These are phyloP conservation scores for Phania funesta DNA, from an alignment of 2,888 invertebrate species.

Conservation along the genomic window DNA sequence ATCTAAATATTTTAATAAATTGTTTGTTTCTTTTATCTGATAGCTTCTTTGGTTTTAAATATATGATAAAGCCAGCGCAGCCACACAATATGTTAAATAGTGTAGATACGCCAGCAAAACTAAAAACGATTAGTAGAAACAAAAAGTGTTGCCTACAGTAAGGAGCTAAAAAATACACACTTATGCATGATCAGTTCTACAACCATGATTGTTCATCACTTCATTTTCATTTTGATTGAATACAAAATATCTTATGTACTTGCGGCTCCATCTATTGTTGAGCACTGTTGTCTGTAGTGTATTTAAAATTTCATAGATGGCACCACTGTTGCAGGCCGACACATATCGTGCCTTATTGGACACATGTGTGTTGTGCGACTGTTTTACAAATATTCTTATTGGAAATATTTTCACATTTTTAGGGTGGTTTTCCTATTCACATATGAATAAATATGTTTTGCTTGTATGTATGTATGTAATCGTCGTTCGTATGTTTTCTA, in stretches of 20 bases:
- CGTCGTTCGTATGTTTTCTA: not conserved
- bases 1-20: no score
- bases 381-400: constrained; percentile 34
- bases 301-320: constrained; percentile 29
- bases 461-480: not conserved
- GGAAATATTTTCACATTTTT: constrained; percentile 41
- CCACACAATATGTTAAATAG: no score
- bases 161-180: not conserved
- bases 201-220: no score
- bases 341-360: constrained; percentile 46
- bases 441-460: constrained; percentile 43
- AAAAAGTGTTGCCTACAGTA: not conserved
- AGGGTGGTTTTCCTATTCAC: constrained; percentile 54
- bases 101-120: not conserved
- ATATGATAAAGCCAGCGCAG: no score
- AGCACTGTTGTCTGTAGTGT: not conserved
- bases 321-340: not conserved
- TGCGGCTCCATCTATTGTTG: constrained; percentile 40
- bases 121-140: no score
- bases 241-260: not conserved
- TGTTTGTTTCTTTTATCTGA: no score
- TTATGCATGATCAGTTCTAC: no score
- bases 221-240: not conserved
- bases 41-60: no score
- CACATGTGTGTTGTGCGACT: constrained; percentile 33